These are phyloP conservation scores for Diglossa brunneiventris DNA, from an alignment of 2,113 vertebrate species.

Conservation along the genomic window DNA sequence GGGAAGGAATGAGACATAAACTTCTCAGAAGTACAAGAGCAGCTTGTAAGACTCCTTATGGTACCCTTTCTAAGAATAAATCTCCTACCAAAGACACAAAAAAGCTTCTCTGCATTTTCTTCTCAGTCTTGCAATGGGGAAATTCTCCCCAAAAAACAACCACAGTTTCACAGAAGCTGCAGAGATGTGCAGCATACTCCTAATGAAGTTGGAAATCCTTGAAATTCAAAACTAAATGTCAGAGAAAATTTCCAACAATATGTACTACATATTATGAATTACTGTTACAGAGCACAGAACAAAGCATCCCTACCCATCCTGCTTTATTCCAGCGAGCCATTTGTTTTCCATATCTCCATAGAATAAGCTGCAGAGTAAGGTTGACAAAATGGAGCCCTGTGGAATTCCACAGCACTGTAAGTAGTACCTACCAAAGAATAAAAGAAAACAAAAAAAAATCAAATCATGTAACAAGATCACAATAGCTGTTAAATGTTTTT, in stretches of 20 bases:
- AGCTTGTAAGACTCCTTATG: neutral
- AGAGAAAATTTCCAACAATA: neutral
- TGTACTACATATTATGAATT: neutral
- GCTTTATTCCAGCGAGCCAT: conserved; percentile 71
- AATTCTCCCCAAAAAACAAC: neutral
- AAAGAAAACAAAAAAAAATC: neutral
- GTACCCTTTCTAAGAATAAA: neutral
- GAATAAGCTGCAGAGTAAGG: conserved; percentile 89
- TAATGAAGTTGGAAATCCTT: neutral
- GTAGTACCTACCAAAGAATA: conserved; percentile 76
- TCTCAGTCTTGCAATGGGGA: neutral
- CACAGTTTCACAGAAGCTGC: neutral
- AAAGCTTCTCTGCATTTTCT: neutral
- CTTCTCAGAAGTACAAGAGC: neutral
- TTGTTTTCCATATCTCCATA: conserved; percentile 92
- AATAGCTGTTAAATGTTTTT: neutral
- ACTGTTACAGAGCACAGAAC: neutral
- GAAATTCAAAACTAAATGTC: neutral
- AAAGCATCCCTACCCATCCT: conserved; percentile 76
- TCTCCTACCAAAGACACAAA: neutral
- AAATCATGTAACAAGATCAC: neutral
- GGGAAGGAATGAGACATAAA: neutral
- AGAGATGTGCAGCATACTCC: neutral
- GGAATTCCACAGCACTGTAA: conserved; percentile 86
- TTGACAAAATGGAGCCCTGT: conserved; percentile 89